These are phyloP conservation scores for Emys orbicularis DNA, from an alignment of 2,797 vertebrate species.

Conservation along the genomic window DNA sequence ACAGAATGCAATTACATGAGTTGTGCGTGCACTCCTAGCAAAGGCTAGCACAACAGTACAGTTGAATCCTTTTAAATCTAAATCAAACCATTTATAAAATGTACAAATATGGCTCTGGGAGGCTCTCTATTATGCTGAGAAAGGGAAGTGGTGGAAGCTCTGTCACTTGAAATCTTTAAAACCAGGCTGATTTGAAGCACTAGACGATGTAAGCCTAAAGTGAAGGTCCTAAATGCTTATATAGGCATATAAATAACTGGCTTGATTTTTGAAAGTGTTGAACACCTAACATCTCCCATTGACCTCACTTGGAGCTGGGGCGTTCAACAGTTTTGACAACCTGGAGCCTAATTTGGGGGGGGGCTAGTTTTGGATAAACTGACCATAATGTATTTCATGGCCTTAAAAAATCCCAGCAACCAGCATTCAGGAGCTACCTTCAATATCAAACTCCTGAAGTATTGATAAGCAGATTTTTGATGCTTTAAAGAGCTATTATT, in stretches of 20 bases:
- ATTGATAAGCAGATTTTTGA: not conserved
- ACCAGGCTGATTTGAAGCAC: not conserved
- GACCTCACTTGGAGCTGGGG: not conserved
- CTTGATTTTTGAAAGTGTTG: not conserved
- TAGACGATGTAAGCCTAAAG: not conserved
- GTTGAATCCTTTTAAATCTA: not conserved
- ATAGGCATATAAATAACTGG: not conserved
- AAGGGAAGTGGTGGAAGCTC: not conserved
- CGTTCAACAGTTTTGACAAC: not conserved
- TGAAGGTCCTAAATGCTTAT: not conserved
- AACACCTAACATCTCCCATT: not conserved
- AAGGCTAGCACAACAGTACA: not conserved
- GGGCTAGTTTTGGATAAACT: not conserved
- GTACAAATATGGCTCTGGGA: not conserved
- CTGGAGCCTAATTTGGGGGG: not conserved
- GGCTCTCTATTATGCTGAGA: not conserved
- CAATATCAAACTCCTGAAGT: not conserved
- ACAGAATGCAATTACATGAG: not conserved
- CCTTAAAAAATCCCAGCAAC: not conserved
- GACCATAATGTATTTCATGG: not conserved
- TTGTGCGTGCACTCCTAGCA: not conserved
- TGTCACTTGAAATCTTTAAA: not conserved
- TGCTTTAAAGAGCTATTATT: not conserved
- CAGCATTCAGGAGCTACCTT: not conserved
- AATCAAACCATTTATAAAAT: accelerated